phyloP scores from a whole-genome alignment of 1,140 invertebrate species.

The Dendrolimus punctatus region DNA sequence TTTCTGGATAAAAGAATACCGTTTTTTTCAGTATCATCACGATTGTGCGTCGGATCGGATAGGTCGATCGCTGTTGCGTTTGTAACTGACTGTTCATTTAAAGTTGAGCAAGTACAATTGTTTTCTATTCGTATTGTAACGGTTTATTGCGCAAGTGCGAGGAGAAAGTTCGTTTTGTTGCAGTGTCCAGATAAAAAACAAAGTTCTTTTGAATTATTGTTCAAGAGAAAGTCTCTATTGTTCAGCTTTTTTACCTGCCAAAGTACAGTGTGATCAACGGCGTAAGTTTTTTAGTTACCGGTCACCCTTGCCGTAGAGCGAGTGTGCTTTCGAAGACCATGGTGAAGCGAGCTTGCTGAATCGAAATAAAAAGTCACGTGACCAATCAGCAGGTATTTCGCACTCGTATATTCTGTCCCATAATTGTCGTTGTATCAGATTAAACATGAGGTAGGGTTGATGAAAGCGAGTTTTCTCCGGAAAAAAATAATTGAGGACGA shows the following conservation, averaged over 20 bases:
- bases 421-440: conserved; percentile 16
- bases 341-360: neutral
- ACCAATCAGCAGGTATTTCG: too few species aligned
- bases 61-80: conserved; percentile 42
- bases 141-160: conserved; percentile 32
- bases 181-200: conserved; percentile 30
- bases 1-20: conserved; percentile 70
- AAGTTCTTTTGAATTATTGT: conserved; percentile 48
- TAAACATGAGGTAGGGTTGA: conserved; percentile 24
- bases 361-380: too few species aligned
- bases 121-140: conserved; percentile 22
- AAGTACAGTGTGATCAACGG: conserved; percentile 39
- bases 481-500: conserved; percentile 37
- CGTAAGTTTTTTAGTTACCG: conserved; percentile 56
- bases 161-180: conserved; percentile 51
- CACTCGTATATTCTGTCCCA: too few species aligned
- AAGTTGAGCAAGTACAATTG: conserved; percentile 18
- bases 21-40: conserved; percentile 68
- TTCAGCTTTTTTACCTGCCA: conserved; percentile 47
- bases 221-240: conserved; percentile 57
- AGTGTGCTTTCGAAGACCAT: conserved; percentile 32
- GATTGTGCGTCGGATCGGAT: conserved; percentile 61
- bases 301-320: conserved; percentile 40
- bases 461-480: conserved; percentile 33
- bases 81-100: conserved; percentile 35